A percentile compares a stretch with the other conserved stretches of the same genome.
Conservation (phyloP, 2,888 invertebrate genomes). For the Lucinisca nassula region DNA sequence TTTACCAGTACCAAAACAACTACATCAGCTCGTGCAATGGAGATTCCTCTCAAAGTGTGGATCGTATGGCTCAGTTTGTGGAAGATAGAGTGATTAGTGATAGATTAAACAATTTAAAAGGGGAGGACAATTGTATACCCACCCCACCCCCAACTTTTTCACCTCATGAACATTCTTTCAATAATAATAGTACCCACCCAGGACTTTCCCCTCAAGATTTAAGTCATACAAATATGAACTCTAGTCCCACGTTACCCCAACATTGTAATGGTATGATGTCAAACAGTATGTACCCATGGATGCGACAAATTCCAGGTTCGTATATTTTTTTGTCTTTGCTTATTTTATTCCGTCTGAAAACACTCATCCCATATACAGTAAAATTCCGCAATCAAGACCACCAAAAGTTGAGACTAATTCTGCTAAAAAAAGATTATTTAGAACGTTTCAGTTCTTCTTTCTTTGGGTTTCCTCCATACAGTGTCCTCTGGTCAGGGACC, state of each 20-base stretch:
- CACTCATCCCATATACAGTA: no score
- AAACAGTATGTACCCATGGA: constrained; percentile 67
- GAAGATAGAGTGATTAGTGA: constrained; percentile 59
- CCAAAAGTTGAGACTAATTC: no score
- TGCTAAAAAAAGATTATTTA: no score
- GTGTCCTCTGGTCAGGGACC: no score
- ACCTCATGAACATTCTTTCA: constrained; percentile 69
- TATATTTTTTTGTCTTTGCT: neutral
- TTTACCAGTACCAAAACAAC: constrained; percentile 62
- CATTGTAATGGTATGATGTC: constrained; percentile 68
- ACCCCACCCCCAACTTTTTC: constrained; percentile 74
- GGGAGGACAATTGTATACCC: constrained; percentile 74
- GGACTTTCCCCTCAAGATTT: constrained; percentile 67
- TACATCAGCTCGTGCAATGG: constrained; percentile 67
- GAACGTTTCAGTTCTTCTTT: no score
- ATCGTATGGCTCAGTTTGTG: constrained; percentile 36
- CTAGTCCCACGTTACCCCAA: constrained; percentile 61
- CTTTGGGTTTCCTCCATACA: no score
- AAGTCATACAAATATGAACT: constrained; percentile 60
- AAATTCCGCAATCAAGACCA: no score
- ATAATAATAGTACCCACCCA: constrained; percentile 58
- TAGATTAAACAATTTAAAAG: constrained; percentile 71
- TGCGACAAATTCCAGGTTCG: constrained; percentile 62
- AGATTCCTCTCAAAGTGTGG: constrained; percentile 35
- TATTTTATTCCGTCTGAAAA: no score